Evolutionary conservation across 2,797 vertebrate genomes (phyloP).

Genomic region (Crenichthys baileyi): DNA sequence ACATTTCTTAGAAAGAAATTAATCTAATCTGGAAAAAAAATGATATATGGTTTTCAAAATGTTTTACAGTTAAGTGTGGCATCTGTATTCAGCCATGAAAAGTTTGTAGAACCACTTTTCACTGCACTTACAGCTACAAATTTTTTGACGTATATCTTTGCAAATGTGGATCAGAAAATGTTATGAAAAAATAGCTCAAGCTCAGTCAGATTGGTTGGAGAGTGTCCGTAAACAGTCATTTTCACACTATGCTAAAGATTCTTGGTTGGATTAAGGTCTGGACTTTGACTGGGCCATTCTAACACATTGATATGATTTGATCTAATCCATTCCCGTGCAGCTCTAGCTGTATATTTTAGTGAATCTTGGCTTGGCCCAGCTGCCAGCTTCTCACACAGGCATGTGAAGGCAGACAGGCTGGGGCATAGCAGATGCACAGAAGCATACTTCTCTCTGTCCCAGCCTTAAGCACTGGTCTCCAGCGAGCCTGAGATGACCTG

Average conservation of each 20-base stretch:
- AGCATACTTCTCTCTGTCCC: constrained; percentile 78
- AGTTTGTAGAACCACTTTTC: neutral
- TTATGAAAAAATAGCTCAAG: neutral
- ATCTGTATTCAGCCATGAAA: neutral
- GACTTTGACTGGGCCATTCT: neutral
- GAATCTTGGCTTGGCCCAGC: constrained; percentile 75
- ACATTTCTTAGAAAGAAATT: too few species aligned
- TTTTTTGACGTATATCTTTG: neutral
- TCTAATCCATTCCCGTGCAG: neutral
- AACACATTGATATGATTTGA: neutral
- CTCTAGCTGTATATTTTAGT: constrained; percentile 28
- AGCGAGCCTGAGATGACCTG: constrained; percentile 68
- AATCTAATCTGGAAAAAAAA: neutral
- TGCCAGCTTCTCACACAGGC: constrained; percentile 63
- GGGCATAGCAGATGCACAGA: constrained; percentile 73
- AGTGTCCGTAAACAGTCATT: neutral
- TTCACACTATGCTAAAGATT: neutral
- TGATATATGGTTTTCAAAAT: neutral
- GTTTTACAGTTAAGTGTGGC: neutral
- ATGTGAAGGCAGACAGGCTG: constrained; percentile 60
- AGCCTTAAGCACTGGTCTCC: constrained; percentile 72
- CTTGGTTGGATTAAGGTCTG: neutral
- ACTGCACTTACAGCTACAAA: neutral
- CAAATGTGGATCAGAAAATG: neutral
- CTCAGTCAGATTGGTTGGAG: neutral